These are phyloP conservation scores for Holcopasites calliopsidis DNA, from an alignment of 1,140 invertebrate genomes.

Conservation along the genomic window DNA sequence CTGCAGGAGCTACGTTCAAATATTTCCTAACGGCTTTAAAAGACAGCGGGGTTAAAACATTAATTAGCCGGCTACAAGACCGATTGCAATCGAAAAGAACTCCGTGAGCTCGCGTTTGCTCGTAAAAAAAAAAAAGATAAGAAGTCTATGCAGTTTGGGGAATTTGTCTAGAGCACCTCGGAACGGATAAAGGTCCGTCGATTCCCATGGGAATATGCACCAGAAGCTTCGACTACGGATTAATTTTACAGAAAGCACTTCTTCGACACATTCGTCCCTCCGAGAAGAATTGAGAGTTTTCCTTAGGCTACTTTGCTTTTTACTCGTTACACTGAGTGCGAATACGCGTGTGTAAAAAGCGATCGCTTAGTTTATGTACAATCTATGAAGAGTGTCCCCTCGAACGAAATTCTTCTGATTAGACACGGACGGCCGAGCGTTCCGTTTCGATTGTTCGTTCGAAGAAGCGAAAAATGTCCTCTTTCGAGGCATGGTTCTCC, in stretches of 20 bases:
- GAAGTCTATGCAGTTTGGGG: neutral
- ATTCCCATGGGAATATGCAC: neutral
- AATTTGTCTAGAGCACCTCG: conserved; percentile 32
- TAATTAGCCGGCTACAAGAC: neutral
- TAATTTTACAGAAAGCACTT: conserved; percentile 10
- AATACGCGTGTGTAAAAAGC: neutral
- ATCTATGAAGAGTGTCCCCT: neutral
- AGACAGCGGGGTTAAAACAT: conserved; percentile 27
- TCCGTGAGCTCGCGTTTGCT: conserved; percentile 2
- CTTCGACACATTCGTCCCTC: neutral
- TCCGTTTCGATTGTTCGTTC: neutral
- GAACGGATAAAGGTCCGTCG: conserved; percentile 25
- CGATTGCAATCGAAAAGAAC: conserved; percentile 7
- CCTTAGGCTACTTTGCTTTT: conserved; percentile 4
- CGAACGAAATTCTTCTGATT: neutral
- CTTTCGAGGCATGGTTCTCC: neutral
- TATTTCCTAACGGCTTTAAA: conserved; percentile 55
- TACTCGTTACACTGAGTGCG: conserved; percentile 6
- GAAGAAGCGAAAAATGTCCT: neutral
- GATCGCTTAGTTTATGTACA: neutral
- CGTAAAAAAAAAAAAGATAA: neutral
- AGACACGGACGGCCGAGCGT: neutral
- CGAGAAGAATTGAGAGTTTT: neutral
- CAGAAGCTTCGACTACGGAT: neutral
- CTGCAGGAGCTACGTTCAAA: conserved; percentile 22